Base-by-base conservation (phyloP, 2,113 vertebrate species). In the Notothenia coriiceps region DNA sequence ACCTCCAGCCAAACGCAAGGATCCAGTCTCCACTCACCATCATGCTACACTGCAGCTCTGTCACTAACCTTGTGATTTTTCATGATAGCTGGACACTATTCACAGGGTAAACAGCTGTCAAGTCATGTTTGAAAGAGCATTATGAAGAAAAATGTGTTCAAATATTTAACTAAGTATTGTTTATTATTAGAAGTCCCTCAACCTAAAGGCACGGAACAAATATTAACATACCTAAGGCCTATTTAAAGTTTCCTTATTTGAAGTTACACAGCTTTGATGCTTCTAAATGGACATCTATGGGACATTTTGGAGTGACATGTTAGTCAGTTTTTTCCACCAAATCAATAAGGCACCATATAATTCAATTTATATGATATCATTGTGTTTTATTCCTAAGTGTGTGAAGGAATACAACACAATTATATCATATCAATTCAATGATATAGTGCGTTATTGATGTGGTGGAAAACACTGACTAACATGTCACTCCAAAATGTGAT, bases 401-500 rank as follows among this genome's bases (percentile, higher is more conserved):
- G 6, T 22, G 1, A 33, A 2, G 10, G 10, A 44, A 0, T 25
- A 9, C 5, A 63, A 44, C 8, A 0, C 15, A 12, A 50, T 79
- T 65, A 57, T 35, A 82, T 17, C 47, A 11, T 52, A 25, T 4
- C 33, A 52, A n/a, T 43, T 57, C 1, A 22, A 47, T 52, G 12
- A 22, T 70, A 72, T 64, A 25, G 50, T 52, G 47, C 56, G 68
- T 59, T 29, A 12, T 2, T 60, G 55, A 55, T 44, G 43, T 15
- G 2, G 29, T 29, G 29, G 29, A 18, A 11, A 57, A 6, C 1
- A 2, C 6, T 8, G 46, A 29, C 63, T n/a, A 33, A 63, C 15
- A 5, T 29, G 15, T 49, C 1, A 3, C 10, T 18, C 10, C 10
- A 46, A 17, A 59, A 12, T 62, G 12, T 35, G 9, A 10, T 63